These are phyloP conservation scores for Denticeps clupeoides DNA, from an alignment of 2,797 vertebrate species.

Conservation along the genomic window DNA sequence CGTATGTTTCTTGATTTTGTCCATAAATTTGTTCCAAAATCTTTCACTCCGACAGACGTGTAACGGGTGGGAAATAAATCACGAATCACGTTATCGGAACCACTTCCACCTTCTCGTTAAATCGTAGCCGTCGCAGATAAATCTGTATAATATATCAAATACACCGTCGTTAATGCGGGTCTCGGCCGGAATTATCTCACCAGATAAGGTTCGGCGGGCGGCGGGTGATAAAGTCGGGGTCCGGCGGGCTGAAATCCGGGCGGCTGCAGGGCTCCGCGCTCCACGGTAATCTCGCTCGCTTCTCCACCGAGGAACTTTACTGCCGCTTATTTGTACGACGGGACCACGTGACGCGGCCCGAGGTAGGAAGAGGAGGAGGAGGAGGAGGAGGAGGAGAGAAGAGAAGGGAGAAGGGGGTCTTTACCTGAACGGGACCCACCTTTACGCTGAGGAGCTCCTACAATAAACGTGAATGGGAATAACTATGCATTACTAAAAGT, in stretches of 20 bases:
- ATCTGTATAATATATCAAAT: slow-evolving; percentile 42
- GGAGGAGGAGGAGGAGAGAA: slow-evolving; percentile 28
- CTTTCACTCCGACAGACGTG: no score
- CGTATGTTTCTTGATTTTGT: no score
- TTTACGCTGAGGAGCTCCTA: slow-evolving; percentile 29
- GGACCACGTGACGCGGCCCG: slow-evolving; percentile 57
- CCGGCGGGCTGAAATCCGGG: no score
- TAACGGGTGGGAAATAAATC: no score
- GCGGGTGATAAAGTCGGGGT: slow-evolving; percentile 50
- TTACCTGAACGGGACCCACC: slow-evolving; percentile 23
- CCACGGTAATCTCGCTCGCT: slow-evolving; percentile 44
- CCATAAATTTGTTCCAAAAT: no score
- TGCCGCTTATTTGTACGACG: slow-evolving; percentile 48
- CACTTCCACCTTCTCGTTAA: slow-evolving; percentile 21
- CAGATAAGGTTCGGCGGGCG: slow-evolving; percentile 67
- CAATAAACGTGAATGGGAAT: no score
- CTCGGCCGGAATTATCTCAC: slow-evolving; percentile 58
- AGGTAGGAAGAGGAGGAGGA: slow-evolving; percentile 42
- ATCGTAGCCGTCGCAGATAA: slow-evolving; percentile 27
- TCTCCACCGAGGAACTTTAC: slow-evolving; percentile 44
- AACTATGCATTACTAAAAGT: no score
- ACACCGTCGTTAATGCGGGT: no score
- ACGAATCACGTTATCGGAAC: no score
- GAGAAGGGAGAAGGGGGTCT: slow-evolving; percentile 13
- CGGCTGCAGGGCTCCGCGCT: no score